Evolutionary conservation across 2,888 invertebrate species (phyloP).

Genomic region (Trachelus tabidus): DNA sequence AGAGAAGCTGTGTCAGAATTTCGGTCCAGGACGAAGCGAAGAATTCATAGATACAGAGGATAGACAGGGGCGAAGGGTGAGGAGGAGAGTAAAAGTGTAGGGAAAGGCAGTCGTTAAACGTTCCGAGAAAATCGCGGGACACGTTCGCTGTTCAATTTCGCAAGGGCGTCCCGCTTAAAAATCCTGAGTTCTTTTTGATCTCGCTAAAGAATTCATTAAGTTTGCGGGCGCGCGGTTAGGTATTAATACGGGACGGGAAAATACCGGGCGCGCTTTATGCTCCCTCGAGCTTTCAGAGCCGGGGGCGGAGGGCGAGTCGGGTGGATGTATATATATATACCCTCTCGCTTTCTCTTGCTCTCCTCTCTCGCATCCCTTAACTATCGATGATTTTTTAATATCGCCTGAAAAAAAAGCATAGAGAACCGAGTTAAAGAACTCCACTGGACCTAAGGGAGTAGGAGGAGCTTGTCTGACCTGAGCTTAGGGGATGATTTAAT

Average conservation of each 20-base stretch:
- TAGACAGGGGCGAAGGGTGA: background rate
- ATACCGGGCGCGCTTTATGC: conserved; percentile 58
- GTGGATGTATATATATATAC: background rate
- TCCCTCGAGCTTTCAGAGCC: conserved; percentile 30
- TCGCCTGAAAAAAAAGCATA: no score
- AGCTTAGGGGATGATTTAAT: background rate
- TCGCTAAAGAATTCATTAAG: conserved; percentile 66
- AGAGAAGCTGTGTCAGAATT: background rate
- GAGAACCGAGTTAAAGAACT: no score
- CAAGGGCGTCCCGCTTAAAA: conserved; percentile 30
- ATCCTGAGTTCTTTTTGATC: conserved; percentile 60
- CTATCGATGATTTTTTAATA: conserved; percentile 41
- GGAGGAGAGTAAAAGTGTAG: background rate
- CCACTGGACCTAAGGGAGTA: background rate
- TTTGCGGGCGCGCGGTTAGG: conserved; percentile 59
- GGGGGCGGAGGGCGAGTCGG: background rate
- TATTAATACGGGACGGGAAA: conserved; percentile 63
- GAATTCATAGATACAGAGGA: background rate
- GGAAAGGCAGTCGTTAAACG: conserved; percentile 48
- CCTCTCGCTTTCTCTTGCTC: background rate
- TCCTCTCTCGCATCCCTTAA: conserved; percentile 22
- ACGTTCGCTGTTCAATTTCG: conserved; percentile 50
- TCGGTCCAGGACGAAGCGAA: background rate
- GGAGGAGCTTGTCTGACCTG: background rate
- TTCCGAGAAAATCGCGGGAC: conserved; percentile 50